A percentile compares a stretch with the other conserved stretches of the same genome.
Evolutionary conservation across 92 coral and sea anemone species (phyloP).

Genomic region (Epizoanthus fatuus): DNA sequence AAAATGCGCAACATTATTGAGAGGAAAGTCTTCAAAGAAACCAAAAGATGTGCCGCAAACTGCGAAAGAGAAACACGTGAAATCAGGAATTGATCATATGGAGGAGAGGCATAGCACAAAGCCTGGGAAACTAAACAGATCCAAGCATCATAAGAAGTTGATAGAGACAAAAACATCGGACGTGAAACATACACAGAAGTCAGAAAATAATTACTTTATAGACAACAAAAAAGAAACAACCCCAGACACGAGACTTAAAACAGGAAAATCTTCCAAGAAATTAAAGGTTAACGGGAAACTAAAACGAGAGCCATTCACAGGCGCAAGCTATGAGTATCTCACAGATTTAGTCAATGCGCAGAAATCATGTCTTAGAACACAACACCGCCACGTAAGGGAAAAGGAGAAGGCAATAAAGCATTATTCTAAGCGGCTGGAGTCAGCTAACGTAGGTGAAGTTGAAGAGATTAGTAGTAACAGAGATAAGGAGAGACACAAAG

Average conservation of each 20-base stretch:
- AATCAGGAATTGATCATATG: not conserved
- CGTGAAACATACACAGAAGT: too few relatives aligned
- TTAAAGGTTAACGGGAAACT: not conserved
- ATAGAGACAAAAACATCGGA: too few relatives aligned
- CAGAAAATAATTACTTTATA: not conserved
- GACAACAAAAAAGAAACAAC: not conserved
- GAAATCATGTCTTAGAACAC: conserved; percentile 59
- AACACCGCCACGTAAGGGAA: conserved; percentile 36
- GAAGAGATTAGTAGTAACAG: not conserved
- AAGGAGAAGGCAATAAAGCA: conserved; percentile 59
- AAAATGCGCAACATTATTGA: conserved; percentile 35
- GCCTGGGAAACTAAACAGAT: not conserved
- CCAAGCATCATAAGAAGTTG: not conserved
- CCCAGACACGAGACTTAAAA: not conserved
- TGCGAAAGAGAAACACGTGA: not conserved
- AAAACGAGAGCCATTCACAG: not conserved
- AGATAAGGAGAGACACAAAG: not conserved
- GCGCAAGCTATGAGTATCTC: conserved; percentile 29
- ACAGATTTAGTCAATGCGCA: conserved; percentile 47
- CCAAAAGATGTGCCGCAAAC: not conserved
- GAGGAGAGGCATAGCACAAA: not conserved
- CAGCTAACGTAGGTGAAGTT: not conserved
- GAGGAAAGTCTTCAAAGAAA: conserved; percentile 26
- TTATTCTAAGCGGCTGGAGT: conserved; percentile 38
- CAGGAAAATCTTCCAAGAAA: not conserved